These are phyloP conservation scores for Drosophila macrospina DNA, from an alignment of 2,888 invertebrate genomes.

Conservation along the genomic window DNA sequence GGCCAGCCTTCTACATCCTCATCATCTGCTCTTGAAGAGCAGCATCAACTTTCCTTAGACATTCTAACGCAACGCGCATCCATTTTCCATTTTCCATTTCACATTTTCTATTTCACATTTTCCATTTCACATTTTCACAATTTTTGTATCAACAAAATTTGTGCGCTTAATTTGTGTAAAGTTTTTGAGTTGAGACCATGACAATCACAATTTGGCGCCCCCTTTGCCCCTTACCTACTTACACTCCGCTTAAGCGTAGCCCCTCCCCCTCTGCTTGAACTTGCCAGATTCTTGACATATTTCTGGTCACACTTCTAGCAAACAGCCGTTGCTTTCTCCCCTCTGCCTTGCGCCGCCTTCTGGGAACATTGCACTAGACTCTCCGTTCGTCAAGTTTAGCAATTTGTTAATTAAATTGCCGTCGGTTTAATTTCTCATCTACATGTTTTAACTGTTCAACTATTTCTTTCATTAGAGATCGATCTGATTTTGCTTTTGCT, in stretches of 20 bases:
- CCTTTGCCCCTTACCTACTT: too few relatives aligned
- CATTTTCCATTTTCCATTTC: not conserved
- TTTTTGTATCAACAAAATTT: constrained; percentile 19
- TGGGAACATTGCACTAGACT: not conserved
- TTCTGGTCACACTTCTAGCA: constrained; percentile 4
- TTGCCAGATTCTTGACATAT: constrained; percentile 22
- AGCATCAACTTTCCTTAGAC: constrained; percentile 9
- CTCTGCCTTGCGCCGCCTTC: not conserved
- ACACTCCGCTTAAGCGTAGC: too few relatives aligned
- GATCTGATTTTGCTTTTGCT: not conserved
- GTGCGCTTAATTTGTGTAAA: constrained; percentile 28
- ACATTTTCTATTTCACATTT: constrained; percentile 2
- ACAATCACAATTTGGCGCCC: constrained; percentile 18
- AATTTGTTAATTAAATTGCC: not conserved
- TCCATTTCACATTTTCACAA: constrained; percentile 20
- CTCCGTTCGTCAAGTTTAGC: not conserved
- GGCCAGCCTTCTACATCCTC: not conserved
- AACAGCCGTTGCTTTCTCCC: not conserved
- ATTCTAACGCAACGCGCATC: not conserved
- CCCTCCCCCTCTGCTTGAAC: not conserved
- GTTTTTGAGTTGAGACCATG: constrained; percentile 12
- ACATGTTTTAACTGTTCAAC: not conserved
- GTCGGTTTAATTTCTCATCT: not conserved
- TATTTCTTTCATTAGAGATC: not conserved
- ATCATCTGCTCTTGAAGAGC: constrained; percentile 6